phyloP scores from a whole-genome alignment of 2,113 vertebrate species.

The Rattus rattus region DNA sequence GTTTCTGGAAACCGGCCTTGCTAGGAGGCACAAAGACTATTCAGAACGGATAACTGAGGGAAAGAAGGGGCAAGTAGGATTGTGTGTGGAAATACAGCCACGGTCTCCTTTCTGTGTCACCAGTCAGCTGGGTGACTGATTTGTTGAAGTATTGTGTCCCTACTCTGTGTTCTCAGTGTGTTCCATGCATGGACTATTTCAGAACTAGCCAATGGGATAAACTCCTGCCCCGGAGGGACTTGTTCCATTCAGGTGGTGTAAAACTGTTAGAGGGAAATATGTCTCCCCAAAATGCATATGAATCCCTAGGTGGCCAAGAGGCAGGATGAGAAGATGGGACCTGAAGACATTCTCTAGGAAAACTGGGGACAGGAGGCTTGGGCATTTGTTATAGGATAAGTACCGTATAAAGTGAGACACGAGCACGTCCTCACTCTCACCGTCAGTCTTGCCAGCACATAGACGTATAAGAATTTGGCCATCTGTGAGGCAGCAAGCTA shows the following conservation, averaged over 20 bases:
- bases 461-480: not conserved
- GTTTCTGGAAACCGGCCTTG: conserved; percentile 69
- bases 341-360: not conserved
- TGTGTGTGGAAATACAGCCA: not conserved
- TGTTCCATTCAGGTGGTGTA: not conserved
- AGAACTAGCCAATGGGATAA: not conserved
- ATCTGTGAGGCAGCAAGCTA: not conserved
- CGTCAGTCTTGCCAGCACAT: not conserved
- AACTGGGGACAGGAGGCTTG: not conserved
- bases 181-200: not conserved
- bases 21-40: not conserved
- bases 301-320: not conserved
- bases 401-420: not conserved
- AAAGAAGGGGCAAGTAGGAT: not conserved
- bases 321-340: not conserved
- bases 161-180: not conserved
- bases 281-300: not conserved
- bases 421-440: not conserved
- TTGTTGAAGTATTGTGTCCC: not conserved
- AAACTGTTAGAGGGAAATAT: not conserved
- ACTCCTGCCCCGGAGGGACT: accelerated
- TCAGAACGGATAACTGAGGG: not conserved
- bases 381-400: not conserved
- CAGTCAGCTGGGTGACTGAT: not conserved
- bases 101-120: not conserved